Evolutionary conservation across 1,140 invertebrate genomes (phyloP), one percentile per base, ranked within the genome.

Genomic region (Aphaenogaster ashmeadi): DNA sequence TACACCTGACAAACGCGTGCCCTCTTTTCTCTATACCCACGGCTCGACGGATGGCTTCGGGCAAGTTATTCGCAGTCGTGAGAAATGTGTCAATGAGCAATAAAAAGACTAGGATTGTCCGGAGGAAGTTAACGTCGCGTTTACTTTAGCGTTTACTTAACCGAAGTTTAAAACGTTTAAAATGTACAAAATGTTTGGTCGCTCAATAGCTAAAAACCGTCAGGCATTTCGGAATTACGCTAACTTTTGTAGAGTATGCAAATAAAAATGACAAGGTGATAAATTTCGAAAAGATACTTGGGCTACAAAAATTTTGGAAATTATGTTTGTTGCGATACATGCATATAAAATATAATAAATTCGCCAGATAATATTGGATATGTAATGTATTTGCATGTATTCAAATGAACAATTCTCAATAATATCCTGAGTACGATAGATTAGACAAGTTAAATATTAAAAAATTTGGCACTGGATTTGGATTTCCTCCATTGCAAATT

Each of bases 401-500:
- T 62, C 3, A 21, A 78, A 36, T 21, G 13, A 38, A 80, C 4
- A 52, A 21, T 54, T 15, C 41, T 50, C 18, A 47, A 27, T 60
- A 5, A 67, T 50, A 41, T 69, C 4, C 13, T 44, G 36, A 60
- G n/a, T 60, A 27, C 9, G 0, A 85, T 13, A 4, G 13, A 80
- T 41, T 21, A 71, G 50, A 79, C 33, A 69, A 80, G 77, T 21
- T 75, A n/a, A 38, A 38, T n/a, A 71, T 62, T 44, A 44, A 15
- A 87, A 69, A 89, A 86, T 62, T 89, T 80, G 67, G 80, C 88
- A 60, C 56, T n/a, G 56, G 27, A 27, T 27, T 27, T 87, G 74
- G 66, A 69, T 77, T 89, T 89, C 78, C 27, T 33, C 86, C 27
- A 27, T 27, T 86, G 66, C 27, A 80, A 67, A 86, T 62, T 81